Evolutionary conservation across 2,888 invertebrate species (phyloP).

Genomic region (Himalopsyche tibetana): DNA sequence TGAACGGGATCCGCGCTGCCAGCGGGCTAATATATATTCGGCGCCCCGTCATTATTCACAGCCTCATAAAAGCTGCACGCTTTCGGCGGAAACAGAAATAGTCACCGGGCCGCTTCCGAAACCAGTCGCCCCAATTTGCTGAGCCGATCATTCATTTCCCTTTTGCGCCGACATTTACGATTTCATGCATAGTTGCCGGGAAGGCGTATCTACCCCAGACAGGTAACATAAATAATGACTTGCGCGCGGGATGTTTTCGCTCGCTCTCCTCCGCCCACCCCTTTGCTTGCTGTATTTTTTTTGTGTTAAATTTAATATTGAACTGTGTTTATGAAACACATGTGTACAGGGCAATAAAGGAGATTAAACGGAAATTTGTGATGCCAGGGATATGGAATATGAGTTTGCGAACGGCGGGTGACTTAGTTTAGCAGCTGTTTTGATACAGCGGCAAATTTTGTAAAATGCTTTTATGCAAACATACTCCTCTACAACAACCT

Average conservation of each 20-base stretch:
- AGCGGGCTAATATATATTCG: slow-evolving; percentile 38
- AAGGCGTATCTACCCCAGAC: slow-evolving; percentile 50
- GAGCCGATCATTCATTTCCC: slow-evolving; percentile 58
- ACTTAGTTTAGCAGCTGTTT: background rate
- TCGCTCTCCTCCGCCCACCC: slow-evolving; percentile 67
- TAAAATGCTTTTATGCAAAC: too few relatives aligned
- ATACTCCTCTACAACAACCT: too few relatives aligned
- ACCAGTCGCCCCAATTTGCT: slow-evolving; percentile 49
- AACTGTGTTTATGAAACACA: slow-evolving; percentile 43
- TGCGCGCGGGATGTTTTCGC: slow-evolving; percentile 67
- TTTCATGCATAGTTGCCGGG: slow-evolving; percentile 46
- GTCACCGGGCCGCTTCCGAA: slow-evolving; percentile 29
- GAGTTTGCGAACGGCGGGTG: slow-evolving; percentile 42
- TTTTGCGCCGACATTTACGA: slow-evolving; percentile 61
- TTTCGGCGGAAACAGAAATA: slow-evolving; percentile 42
- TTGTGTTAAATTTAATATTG: slow-evolving; percentile 35
- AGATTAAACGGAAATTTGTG: slow-evolving; percentile 39
- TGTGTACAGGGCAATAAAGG: slow-evolving; percentile 35
- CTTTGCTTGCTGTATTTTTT: slow-evolving; percentile 58
- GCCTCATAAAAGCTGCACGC: slow-evolving; percentile 42
- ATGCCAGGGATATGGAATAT: slow-evolving; percentile 40
- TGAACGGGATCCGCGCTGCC: slow-evolving; percentile 13
- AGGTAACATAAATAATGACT: slow-evolving; percentile 67
- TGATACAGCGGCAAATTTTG: background rate
- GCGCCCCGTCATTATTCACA: slow-evolving; percentile 35